These are phyloP conservation scores for Acrocephalus scirpaceus DNA, from an alignment of 2,797 vertebrate genomes.

Conservation along the genomic window DNA sequence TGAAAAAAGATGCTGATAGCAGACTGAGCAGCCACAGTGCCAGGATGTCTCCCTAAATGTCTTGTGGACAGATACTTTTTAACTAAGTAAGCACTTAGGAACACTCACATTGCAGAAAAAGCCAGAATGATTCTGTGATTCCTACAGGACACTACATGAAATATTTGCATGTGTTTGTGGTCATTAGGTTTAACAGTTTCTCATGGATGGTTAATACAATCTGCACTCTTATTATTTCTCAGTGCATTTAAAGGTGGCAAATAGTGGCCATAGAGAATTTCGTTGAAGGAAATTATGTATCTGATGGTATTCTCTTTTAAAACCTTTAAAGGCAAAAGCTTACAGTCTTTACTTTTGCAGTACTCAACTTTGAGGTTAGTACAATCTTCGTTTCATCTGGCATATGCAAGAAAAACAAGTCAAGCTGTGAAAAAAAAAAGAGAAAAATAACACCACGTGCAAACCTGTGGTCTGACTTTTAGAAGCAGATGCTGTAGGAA, in stretches of 20 bases:
- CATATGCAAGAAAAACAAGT: not conserved
- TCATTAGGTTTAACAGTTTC: not conserved
- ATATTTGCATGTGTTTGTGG: not conserved
- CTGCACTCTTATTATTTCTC: not conserved
- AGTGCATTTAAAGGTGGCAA: not conserved
- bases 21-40: rapidly evolving
- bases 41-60: not conserved
- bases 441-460: not conserved
- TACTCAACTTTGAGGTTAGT: not conserved
- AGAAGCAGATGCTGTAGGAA: not conserved
- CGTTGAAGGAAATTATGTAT: not conserved
- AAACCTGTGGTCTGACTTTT: not conserved
- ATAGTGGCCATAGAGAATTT: not conserved
- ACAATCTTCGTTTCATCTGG: not conserved
- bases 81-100: not conserved
- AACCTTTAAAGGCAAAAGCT: not conserved
- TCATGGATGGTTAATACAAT: not conserved
- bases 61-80: not conserved
- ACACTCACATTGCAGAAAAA: not conserved
- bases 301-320: not conserved
- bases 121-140: not conserved
- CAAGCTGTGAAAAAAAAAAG: not conserved
- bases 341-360: not conserved
- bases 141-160: not conserved
- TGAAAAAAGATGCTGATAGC: not conserved